These are phyloP conservation scores for Trichonephila inaurata DNA, from an alignment of 1,140 invertebrate genomes.

Conservation along the genomic window DNA sequence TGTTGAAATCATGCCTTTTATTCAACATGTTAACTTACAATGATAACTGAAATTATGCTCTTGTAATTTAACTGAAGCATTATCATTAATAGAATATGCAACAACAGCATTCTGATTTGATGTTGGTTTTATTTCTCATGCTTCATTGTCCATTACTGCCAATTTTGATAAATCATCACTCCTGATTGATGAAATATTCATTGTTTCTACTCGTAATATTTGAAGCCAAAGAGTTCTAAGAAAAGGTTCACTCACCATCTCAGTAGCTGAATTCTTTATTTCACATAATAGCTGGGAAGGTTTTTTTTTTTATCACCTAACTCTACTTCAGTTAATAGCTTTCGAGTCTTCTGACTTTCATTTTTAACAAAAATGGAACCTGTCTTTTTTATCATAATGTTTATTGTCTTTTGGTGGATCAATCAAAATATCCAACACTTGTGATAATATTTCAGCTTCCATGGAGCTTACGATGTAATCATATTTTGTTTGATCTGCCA, in stretches of 20 bases:
- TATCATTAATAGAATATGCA: neutral
- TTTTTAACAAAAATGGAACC: slow-evolving; percentile 34
- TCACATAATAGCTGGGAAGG: slow-evolving; percentile 65
- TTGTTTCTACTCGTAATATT: slow-evolving; percentile 18
- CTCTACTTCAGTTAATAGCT: slow-evolving; percentile 60
- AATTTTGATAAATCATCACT: neutral
- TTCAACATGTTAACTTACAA: neutral
- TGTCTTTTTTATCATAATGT: slow-evolving; percentile 41
- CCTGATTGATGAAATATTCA: neutral
- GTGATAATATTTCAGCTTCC: slow-evolving; percentile 64
- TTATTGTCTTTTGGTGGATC: slow-evolving; percentile 51
- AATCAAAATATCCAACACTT: slow-evolving; percentile 61
- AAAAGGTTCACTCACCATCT: slow-evolving; percentile 58
- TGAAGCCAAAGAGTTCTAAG: slow-evolving; percentile 66
- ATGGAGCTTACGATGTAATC: slow-evolving; percentile 65
- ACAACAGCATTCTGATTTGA: neutral
- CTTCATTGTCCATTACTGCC: neutral
- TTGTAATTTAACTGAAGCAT: neutral
- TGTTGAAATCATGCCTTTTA: neutral
- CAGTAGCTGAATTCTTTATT: slow-evolving; percentile 60
- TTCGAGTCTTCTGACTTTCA: slow-evolving; percentile 53
- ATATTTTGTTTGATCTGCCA: slow-evolving; percentile 62
- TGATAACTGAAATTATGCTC: neutral
- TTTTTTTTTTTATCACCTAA: slow-evolving; percentile 64
- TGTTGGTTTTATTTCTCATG: neutral